Conservation (phyloP, 2,113 vertebrate species). For the Brachypodius melanocephalos region DNA sequence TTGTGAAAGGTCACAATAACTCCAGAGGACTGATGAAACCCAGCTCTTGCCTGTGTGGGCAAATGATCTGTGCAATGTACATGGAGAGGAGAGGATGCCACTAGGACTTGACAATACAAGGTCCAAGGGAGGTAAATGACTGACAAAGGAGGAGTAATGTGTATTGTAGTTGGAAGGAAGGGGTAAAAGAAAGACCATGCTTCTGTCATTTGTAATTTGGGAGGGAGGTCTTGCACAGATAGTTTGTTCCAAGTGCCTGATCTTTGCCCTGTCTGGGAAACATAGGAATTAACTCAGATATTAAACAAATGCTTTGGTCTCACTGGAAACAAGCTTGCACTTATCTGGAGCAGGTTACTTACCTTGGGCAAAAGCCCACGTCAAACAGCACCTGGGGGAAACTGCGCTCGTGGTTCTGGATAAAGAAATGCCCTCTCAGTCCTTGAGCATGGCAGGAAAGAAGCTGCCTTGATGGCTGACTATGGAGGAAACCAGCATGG, state of each 20-base stretch:
- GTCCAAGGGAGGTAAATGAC: background rate
- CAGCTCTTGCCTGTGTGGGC: background rate
- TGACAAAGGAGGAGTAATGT: background rate
- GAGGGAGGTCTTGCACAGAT: background rate
- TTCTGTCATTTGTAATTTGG: background rate
- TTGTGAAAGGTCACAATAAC: background rate
- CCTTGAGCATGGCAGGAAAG: fast-evolving
- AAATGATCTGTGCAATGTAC: background rate
- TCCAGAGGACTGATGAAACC: background rate
- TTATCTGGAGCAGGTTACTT: background rate
- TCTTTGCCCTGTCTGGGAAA: background rate
- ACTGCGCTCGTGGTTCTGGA: background rate
- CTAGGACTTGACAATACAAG: background rate
- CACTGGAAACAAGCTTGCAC: background rate
- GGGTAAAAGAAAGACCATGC: background rate
- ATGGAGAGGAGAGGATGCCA: background rate
- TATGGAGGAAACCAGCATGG: background rate
- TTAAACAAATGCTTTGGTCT: background rate
- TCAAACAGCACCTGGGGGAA: background rate
- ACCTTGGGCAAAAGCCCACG: background rate
- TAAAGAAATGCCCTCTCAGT: background rate
- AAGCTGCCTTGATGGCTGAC: background rate
- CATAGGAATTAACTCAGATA: background rate
- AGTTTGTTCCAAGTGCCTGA: background rate
- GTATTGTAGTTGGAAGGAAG: background rate